Evolutionary conservation across 2,113 vertebrate genomes (phyloP), one percentile per base, ranked within the genome.

Genomic region (Aptenodytes patagonicus): DNA sequence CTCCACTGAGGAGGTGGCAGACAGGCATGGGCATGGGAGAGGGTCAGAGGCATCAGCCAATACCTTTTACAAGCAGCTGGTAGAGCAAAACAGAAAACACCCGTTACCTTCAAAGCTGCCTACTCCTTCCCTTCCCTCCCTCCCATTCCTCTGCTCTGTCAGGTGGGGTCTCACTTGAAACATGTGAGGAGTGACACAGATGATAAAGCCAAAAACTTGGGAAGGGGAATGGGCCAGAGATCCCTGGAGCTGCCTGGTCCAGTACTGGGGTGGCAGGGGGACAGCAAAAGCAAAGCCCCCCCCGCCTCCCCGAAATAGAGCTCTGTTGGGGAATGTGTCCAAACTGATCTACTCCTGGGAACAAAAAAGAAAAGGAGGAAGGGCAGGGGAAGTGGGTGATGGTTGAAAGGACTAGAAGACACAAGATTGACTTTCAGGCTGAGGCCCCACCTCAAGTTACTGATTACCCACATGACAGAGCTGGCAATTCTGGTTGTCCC

Each of bases 51-150:
- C 36, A 73, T 52, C 64, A 70, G 21, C 5, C 5, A 7, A 65
- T 40, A 51, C 12, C 20, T 73, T 80, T 46, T 44, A 29, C 17
- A 71, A 66, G 40, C 25, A 40, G 18, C 6, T 69, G 12, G 10
- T 26, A 57, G 21, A 40, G 20, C 20, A 64, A 92, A 83, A 2
- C 22, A 68, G 31, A 86, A 94, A 87, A 92, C 73, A n/a, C 4
- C 10, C 1, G 2, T 47, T 62, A 65, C 8, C 26, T 52, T 71
- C 29, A 47, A 52, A 85, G 10, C 1, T 6, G 0, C 4, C 7
- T 26, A 34, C 32, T 58, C 22, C 57, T 89, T 83, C 17, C 7
- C 2, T 46, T 44, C 32, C 22, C 17, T 83, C 22, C 11, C 11
- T 64, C 17, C 16, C 6, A 31, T 55, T 32, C 17, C 12, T 78